Evolutionary conservation across 2,888 invertebrate genomes (phyloP), one percentile per base, ranked within the genome.

Genomic region (Dryadula phaetusa): DNA sequence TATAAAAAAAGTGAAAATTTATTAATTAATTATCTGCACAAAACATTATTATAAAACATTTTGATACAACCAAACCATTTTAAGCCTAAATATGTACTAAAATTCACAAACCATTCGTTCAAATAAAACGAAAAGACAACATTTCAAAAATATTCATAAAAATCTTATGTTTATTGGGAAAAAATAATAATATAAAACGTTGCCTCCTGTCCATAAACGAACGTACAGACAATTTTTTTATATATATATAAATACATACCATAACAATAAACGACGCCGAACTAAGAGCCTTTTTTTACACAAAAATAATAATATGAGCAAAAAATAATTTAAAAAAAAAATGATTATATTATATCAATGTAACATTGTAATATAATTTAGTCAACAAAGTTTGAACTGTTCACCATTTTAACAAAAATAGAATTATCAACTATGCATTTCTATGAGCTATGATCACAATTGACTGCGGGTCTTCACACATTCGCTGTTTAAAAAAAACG

Each of bases 401-500:
- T 64, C 44, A 56, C 16, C 46, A 46, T 28, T 54, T 25, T 64
- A 64, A 64, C 64, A 64, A 64, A 64, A 56, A 64, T 64, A 64
- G 46, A 64, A 56, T 34, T 64, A 56, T 64, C 6, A 62, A 37
- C 61, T 61, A 61, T 61, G n/a, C 20, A 37, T 22, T 25, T 28
- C 34, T 32, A 53, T 46, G n/a, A n/a, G 46, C 63, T 37, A 28
- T 25, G 16, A 34, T 64, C 64, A 56, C 53, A 44, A 53, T 62
- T n/a, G 16, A 28, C 16, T 62, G 34, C 18, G 53, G 32, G 53
- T 63, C 42, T 44, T 40, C 32, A 53, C 63, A 63, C 53, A 53
- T 20, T 53, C n/a, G n/a, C 16, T 28, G 32, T 5, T 18, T n/a
- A n/a, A 14, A 22, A 22, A 32, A 22, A 22, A 3, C 3, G 8